phyloP scores from a whole-genome alignment of 2,888 invertebrate genomes.

The Acronicta alni region DNA sequence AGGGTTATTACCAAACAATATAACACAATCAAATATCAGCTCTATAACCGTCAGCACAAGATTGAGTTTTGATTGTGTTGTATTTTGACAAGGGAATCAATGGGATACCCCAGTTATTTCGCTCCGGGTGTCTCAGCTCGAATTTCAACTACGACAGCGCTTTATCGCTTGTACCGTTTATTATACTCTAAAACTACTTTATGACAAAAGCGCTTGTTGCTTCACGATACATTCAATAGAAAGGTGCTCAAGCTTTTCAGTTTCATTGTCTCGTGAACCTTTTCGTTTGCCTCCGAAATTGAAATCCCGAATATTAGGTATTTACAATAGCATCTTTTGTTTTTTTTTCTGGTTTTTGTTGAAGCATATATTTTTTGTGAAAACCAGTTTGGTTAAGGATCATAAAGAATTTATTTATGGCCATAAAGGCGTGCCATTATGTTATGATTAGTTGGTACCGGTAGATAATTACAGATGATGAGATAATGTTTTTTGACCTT shows the following conservation, averaged over 20 bases:
- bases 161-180: conserved; percentile 56
- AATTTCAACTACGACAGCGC: conserved; percentile 69
- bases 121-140: conserved; percentile 75
- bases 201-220: conserved; percentile 69
- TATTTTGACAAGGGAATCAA: conserved; percentile 70
- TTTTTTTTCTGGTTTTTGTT: conserved; percentile 62
- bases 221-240: conserved; percentile 56
- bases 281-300: conserved; percentile 68
- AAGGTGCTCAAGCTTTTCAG: conserved; percentile 80
- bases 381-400: conserved; percentile 70
- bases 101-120: conserved; percentile 82
- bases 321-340: conserved; percentile 74
- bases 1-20: conserved; percentile 73
- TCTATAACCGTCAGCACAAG: conserved; percentile 6
- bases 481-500: conserved; percentile 65
- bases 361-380: conserved; percentile 73
- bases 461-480: conserved; percentile 81
- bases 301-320: conserved; percentile 73
- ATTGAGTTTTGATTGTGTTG: conserved; percentile 48
- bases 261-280: conserved; percentile 74
- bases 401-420: conserved; percentile 76
- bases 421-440: conserved; percentile 78
- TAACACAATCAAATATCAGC: conserved; percentile 45
- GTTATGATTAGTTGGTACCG: conserved; percentile 76
- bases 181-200: conserved; percentile 42